phyloP scores from a whole-genome alignment of 2,113 vertebrate genomes.

The Azemiops feae region DNA sequence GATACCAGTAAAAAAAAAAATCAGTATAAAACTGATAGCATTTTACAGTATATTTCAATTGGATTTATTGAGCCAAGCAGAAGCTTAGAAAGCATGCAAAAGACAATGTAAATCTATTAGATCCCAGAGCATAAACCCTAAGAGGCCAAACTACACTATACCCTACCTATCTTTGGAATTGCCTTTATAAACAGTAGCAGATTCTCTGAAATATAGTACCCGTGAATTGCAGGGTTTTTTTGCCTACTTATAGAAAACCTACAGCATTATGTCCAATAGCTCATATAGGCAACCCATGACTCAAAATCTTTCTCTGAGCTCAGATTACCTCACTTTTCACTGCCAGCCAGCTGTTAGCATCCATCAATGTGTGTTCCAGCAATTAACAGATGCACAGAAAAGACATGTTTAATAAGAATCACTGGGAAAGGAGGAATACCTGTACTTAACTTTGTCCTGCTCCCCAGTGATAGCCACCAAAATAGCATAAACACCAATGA shows the following conservation, averaged over 20 bases:
- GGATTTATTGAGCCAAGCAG: neutral
- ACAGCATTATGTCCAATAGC: neutral
- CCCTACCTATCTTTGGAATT: neutral
- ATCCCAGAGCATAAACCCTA: neutral
- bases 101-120: neutral
- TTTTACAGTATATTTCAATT: neutral
- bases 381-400: neutral
- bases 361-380: neutral
- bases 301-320: neutral
- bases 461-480: neutral
- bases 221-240: neutral
- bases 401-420: neutral
- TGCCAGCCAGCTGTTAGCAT: neutral
- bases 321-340: neutral
- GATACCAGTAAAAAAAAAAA: neutral
- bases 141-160: neutral
- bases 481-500: neutral
- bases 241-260: neutral
- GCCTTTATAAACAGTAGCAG: neutral
- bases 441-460: neutral
- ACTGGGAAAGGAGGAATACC: neutral
- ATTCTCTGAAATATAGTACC: neutral
- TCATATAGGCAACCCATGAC: neutral
- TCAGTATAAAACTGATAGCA: neutral
- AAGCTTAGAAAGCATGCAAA: neutral